Conservation (phyloP, 2,888 invertebrate genomes). For the Lacanobia wlatinum region DNA sequence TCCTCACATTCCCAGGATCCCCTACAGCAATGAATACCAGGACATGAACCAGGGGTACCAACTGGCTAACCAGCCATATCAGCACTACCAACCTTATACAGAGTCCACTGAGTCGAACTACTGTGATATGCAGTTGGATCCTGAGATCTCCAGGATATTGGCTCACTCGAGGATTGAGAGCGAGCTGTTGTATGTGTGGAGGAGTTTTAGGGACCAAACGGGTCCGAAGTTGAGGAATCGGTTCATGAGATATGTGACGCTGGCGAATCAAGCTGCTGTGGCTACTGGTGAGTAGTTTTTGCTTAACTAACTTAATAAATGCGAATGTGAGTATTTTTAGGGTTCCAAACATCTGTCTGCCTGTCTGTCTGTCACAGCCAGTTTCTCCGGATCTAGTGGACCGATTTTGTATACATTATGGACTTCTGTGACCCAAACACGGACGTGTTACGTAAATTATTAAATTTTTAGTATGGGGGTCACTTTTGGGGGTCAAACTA, state of each 20-base stretch:
- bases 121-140: constrained; percentile 78
- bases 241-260: constrained; percentile 94
- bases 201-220: constrained; percentile 94
- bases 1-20: constrained; percentile 79
- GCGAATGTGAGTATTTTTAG: too few relatives aligned
- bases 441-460: too few relatives aligned
- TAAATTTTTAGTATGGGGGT: too few relatives aligned
- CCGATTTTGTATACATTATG: too few relatives aligned
- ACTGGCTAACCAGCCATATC: constrained; percentile 77
- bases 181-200: constrained; percentile 95
- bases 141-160: constrained; percentile 92
- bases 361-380: too few relatives aligned
- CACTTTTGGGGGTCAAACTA: too few relatives aligned
- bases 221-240: constrained; percentile 94
- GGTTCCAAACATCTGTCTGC: too few relatives aligned
- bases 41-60: constrained; percentile 73
- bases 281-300: constrained; percentile 91
- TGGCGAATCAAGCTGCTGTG: constrained; percentile 95
- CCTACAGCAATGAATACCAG: constrained; percentile 69
- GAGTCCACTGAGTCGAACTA: constrained; percentile 68
- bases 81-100: constrained; percentile 80
- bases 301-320: too few relatives aligned
- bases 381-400: too few relatives aligned
- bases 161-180: constrained; percentile 94
- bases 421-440: too few relatives aligned